Conservation (phyloP, 2,888 invertebrate genomes). For the Marasmarcha lunaedactyla region DNA sequence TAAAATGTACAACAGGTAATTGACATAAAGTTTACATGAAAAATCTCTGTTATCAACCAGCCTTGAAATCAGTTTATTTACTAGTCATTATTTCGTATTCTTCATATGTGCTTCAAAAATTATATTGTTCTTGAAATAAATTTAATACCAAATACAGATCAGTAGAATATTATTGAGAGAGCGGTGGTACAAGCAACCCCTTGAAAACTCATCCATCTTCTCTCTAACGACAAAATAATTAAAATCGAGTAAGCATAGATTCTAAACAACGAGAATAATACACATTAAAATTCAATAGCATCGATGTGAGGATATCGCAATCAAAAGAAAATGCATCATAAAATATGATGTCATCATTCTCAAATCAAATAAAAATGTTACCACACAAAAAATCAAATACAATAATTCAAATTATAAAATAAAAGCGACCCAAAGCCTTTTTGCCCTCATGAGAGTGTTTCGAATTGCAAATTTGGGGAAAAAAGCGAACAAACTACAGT, state of each 20-base stretch:
- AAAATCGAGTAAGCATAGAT: constrained; percentile 34
- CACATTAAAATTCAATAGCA: background rate
- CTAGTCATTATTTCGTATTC: too few relatives aligned
- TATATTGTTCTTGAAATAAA: too few relatives aligned
- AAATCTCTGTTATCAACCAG: too few relatives aligned
- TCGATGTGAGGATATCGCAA: background rate
- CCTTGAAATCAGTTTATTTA: too few relatives aligned
- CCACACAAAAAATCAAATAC: constrained; percentile 1
- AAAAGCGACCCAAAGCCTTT: background rate
- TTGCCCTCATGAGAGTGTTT: constrained; percentile 25
- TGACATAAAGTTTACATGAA: too few relatives aligned
- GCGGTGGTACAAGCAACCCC: too few relatives aligned
- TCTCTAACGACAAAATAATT: constrained; percentile 45
- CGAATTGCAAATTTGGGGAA: constrained; percentile 65
- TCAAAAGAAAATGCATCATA: too few relatives aligned
- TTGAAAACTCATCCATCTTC: constrained; percentile 35
- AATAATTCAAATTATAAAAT: background rate
- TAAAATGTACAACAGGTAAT: too few relatives aligned
- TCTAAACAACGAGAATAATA: constrained; percentile 20
- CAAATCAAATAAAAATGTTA: background rate
- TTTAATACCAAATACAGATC: too few relatives aligned
- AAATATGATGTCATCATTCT: too few relatives aligned
- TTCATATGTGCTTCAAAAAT: too few relatives aligned
- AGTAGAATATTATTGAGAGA: too few relatives aligned
- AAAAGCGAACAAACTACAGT: constrained; percentile 60